These are phyloP conservation scores for Acheta domesticus DNA, from an alignment of 2,888 invertebrate species.

Conservation along the genomic window DNA sequence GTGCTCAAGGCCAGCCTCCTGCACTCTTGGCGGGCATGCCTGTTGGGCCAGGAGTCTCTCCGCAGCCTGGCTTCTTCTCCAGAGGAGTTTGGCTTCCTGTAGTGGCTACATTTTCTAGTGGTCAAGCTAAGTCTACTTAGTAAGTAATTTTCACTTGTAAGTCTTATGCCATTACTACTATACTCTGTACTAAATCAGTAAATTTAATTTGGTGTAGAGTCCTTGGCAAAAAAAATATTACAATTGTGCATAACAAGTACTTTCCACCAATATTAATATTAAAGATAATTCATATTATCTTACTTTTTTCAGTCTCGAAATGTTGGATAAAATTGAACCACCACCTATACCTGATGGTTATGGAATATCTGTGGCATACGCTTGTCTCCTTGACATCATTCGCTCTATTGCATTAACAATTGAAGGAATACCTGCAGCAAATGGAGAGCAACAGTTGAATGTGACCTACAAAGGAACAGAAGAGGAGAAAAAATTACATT, in stretches of 20 bases:
- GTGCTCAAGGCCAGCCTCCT: slow-evolving; percentile 59
- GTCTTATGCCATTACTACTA: slow-evolving; percentile 3
- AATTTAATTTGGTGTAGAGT: too few species aligned
- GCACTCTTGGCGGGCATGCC: slow-evolving; percentile 62
- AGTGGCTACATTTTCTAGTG: slow-evolving; percentile 77
- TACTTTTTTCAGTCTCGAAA: slow-evolving; percentile 70
- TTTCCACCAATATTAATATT: too few species aligned
- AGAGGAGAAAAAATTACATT: slow-evolving; percentile 54
- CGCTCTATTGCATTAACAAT: slow-evolving; percentile 76
- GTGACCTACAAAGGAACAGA: slow-evolving; percentile 39
- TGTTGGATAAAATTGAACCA: slow-evolving; percentile 93
- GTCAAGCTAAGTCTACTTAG: slow-evolving; percentile 87
- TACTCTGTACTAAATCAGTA: too few species aligned
- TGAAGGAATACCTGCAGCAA: slow-evolving; percentile 52
- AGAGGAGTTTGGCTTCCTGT: slow-evolving; percentile 90
- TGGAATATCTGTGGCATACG: slow-evolving; percentile 93
- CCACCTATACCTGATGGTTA: slow-evolving; percentile 95
- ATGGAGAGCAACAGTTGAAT: slow-evolving; percentile 23
- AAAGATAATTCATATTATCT: too few species aligned
- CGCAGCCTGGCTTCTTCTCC: slow-evolving; percentile 89
- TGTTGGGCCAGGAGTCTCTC: slow-evolving; percentile 72
- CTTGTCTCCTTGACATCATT: slow-evolving; percentile 87
- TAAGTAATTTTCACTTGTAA: slow-evolving; percentile 53
- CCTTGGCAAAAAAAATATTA: too few species aligned
- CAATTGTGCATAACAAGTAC: too few species aligned